A percentile compares a stretch with the other conserved stretches of the same genome.
Evolutionary conservation across 1,140 invertebrate genomes (phyloP).

Genomic region (Charaxes varanes): DNA sequence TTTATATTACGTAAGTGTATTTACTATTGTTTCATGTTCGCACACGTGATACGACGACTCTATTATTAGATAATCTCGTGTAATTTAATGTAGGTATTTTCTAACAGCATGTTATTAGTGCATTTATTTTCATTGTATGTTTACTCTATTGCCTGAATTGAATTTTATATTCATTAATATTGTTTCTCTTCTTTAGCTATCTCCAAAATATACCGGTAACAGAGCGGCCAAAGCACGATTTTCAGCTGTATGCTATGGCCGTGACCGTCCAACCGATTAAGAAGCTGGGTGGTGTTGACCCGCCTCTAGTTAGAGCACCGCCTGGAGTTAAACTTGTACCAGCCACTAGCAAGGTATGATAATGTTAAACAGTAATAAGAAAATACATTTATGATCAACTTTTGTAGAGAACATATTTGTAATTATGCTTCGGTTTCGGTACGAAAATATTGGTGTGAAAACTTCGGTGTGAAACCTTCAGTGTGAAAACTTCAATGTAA

Average conservation of each 20-base stretch:
- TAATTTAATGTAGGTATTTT: too few species aligned
- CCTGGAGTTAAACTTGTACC: constrained; percentile 43
- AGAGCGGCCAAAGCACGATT: constrained; percentile 43
- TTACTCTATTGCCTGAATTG: background rate
- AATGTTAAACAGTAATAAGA: too few species aligned
- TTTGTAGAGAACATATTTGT: too few species aligned
- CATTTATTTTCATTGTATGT: background rate
- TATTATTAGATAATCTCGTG: constrained; percentile 10
- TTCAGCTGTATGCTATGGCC: constrained; percentile 48
- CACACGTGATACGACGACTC: constrained; percentile 13
- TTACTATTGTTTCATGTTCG: constrained; percentile 29
- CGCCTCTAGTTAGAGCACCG: constrained; percentile 40
- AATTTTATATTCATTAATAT: background rate
- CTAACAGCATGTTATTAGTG: too few species aligned
- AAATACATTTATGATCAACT: too few species aligned
- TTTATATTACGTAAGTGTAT: constrained; percentile 36
- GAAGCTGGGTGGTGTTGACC: constrained; percentile 34
- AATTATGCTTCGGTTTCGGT: too few species aligned
- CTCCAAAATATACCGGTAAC: constrained; percentile 48
- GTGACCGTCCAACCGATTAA: constrained; percentile 45
- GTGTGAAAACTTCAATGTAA: too few species aligned
- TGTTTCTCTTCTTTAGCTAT: constrained; percentile 29
- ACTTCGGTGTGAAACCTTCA: too few species aligned
- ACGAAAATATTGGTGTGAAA: too few species aligned
- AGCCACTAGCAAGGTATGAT: constrained; percentile 60